These are phyloP conservation scores for Augochlorella aurata DNA, from an alignment of 2,888 invertebrate genomes.

Conservation along the genomic window DNA sequence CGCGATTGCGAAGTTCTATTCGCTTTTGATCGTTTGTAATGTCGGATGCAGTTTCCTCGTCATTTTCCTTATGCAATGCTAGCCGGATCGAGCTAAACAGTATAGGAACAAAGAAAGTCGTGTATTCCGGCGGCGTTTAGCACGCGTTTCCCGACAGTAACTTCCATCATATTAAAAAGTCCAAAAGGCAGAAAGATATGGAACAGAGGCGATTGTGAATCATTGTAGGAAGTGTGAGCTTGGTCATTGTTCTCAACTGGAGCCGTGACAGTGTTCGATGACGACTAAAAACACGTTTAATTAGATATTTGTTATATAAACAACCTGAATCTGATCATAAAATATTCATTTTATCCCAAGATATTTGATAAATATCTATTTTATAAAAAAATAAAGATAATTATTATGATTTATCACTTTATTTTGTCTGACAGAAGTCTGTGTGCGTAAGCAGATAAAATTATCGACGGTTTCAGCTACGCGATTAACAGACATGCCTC, in stretches of 20 bases:
- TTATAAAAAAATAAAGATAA: background rate
- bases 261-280: background rate
- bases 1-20: background rate
- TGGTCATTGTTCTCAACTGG: background rate
- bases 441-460: slow-evolving; percentile 4
- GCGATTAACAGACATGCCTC: background rate
- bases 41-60: background rate
- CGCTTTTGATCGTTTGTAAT: background rate
- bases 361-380: background rate
- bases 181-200: slow-evolving; percentile 18
- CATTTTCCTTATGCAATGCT: background rate
- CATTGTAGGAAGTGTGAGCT: background rate
- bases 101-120: background rate
- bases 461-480: background rate
- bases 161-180: slow-evolving; percentile 8
- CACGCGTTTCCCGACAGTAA: background rate
- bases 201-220: background rate
- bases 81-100: background rate
- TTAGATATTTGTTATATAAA: background rate
- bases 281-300: too few species aligned
- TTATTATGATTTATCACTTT: background rate
- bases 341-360: background rate
- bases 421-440: background rate
- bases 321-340: too few species aligned
- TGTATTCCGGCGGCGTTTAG: background rate